Evolutionary conservation across 2,797 vertebrate genomes (phyloP), one percentile per base, ranked within the genome.

Genomic region (Spheniscus humboldti): DNA sequence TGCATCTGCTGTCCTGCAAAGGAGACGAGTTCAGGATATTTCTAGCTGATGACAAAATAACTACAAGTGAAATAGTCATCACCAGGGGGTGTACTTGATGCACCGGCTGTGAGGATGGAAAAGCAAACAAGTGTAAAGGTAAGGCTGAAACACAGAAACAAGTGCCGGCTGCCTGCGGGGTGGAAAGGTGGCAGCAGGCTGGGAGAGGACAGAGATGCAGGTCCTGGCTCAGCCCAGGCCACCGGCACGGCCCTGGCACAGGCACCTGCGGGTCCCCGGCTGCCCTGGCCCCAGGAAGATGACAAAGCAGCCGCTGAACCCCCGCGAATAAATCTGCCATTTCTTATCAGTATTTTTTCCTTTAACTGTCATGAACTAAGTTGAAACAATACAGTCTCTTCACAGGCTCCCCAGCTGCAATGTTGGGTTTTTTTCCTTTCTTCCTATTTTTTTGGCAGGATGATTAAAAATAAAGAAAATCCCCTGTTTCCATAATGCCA

Each of bases 381-480:
- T 87, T 92, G 94, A 95, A 95, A 94, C 97, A 97, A 98, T 95
- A 93, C 96, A 96, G 93, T 73, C 87, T 74, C 89, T 92, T 86
- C 89, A 11, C 90, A 37, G 73, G 64, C 85, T 73, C 72, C 92
- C 56, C 93, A 52, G 57, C 85, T 52, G 71, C 45, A 47, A 9
- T 7, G 24, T 13, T 35, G 37, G 37, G 37, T 45, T 60, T 53
- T 48, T 76, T 76, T 24, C 4, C 13, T 33, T 13, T 56, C 67
- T 74, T 69, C 30, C 22, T 39, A 1, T 43, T 62, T 48, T 72
- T 39, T 22, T 18, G 47, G 28, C 55, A 79, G 81, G 45, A 10
- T 6, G 63, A 17, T 55, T 7, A n/a, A 16, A 55, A 75, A 33
- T 4, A 87, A 33, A 76, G 31, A 24, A 50, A 23, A 11, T 3